Base-by-base conservation (phyloP, 2,888 invertebrate species). In the Eudasyphora cyanicolor region DNA sequence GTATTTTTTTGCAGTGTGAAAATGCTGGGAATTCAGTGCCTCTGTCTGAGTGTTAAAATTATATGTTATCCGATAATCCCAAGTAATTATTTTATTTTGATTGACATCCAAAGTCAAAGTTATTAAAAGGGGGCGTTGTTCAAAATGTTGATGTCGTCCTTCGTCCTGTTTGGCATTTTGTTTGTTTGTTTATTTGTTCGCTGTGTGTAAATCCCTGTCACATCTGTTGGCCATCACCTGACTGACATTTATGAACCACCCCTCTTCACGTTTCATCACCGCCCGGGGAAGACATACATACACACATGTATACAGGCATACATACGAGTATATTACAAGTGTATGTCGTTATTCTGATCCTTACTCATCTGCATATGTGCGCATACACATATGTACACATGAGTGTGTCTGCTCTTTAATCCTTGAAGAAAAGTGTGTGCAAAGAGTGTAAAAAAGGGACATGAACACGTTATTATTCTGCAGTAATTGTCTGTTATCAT, bases 181-280 rank as follows among this genome's bases (percentile, higher is more conserved):
- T 29, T 27, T 29, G 4, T 29, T 6, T 60, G 14, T 14, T 35
- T 64, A 27, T 62, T 75, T 49, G 12, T 67, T 27, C 1, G 10
- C 14, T 69, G 32, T 49, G 17, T 19, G 42, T 51, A 45, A 57
- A 38, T 42, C 81, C 77, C 21, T 81, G 79, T 76, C 80, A 86
- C 84, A 80, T 76, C 42, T 85, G 82, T 21, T 80, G 21, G 49
- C 82, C 85, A 86, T 83, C 86, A 85, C 76, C 71, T 83, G 85
- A 84, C 84, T 85, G 86, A 85, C 86, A 86, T 82, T 86, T 86
- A 86, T 86, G 86, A 76, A 83, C 67, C 64, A 32, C 80, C 64
- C 35, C 64, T 17, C 62, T 32, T 60, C 29, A 54, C 6, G 12
- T 54, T 29, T 60, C 12, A 8, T 27, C n/a, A 14, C 1, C 14